These are phyloP conservation scores for Scophthalmus maximus DNA, from an alignment of 2,113 vertebrate genomes.

Conservation along the genomic window DNA sequence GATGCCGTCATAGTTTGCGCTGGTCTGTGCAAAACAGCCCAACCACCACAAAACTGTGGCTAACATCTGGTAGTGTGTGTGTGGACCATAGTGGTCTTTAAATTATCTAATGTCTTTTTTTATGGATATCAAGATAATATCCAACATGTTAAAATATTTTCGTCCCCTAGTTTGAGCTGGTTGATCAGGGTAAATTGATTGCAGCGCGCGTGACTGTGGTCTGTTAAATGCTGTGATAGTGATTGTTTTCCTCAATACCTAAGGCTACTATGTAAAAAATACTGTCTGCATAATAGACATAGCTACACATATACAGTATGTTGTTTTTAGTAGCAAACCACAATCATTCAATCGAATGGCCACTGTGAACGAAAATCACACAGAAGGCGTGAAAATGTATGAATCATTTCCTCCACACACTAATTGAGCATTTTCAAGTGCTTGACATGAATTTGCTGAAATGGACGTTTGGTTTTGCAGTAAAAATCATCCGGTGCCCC, in stretches of 20 bases:
- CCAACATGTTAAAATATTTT: not conserved
- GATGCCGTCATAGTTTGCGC: not conserved
- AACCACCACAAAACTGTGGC: not conserved
- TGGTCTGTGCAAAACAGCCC: not conserved
- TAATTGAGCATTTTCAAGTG: not conserved
- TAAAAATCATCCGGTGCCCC: not conserved
- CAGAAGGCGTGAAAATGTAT: not conserved
- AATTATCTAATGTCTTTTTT: not conserved
- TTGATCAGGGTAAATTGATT: no score
- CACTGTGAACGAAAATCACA: no score
- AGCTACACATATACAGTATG: not conserved
- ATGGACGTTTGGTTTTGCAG: not conserved
- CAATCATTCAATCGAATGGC: not conserved
- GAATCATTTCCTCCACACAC: not conserved
- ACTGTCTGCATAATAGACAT: not conserved
- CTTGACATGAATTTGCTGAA: not conserved
- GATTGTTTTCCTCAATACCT: not conserved
- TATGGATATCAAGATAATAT: not conserved
- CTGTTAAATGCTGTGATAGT: no score
- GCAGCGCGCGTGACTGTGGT: no score
- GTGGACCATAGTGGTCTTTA: not conserved
- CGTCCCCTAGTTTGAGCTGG: no score
- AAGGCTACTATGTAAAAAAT: no score
- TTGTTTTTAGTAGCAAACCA: not conserved
- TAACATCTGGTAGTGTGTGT: not conserved